phyloP scores from a whole-genome alignment of 2,797 vertebrate genomes.

The Anisognathus igniventris region DNA sequence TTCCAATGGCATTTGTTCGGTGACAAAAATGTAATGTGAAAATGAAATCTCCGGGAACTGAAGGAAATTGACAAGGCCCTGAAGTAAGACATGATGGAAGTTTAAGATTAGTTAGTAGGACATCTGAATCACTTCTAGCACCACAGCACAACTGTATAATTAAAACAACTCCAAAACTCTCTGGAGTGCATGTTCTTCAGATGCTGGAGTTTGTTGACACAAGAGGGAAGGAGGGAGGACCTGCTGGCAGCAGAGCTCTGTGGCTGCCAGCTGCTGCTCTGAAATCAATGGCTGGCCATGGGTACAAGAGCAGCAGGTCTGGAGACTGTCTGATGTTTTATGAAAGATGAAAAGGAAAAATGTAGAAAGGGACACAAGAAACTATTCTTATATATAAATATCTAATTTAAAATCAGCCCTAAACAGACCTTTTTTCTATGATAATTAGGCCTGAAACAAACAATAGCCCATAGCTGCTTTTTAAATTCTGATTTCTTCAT shows the following conservation, averaged over 20 bases:
- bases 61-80: not conserved
- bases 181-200: not conserved
- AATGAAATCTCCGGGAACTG: not conserved
- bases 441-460: not conserved
- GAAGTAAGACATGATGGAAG: not conserved
- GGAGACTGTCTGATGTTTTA: not conserved
- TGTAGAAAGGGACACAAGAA: not conserved
- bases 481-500: not conserved
- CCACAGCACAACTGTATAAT: not conserved
- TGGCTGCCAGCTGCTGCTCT: not conserved
- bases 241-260: not conserved
- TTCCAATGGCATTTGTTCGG: conserved; percentile 17
- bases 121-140: not conserved
- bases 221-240: not conserved
- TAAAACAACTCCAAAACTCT: not conserved
- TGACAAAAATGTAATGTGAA: not conserved
- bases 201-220: not conserved
- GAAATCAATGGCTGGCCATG: not conserved
- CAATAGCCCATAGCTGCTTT: not conserved
- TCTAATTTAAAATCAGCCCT: not conserved
- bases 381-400: not conserved
- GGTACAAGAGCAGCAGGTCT: not conserved
- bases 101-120: not conserved
- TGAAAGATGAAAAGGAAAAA: not conserved
- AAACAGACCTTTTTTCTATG: not conserved